Conservation (phyloP, 2,797 vertebrate species). For the Muraenolepis orangiensis region DNA sequence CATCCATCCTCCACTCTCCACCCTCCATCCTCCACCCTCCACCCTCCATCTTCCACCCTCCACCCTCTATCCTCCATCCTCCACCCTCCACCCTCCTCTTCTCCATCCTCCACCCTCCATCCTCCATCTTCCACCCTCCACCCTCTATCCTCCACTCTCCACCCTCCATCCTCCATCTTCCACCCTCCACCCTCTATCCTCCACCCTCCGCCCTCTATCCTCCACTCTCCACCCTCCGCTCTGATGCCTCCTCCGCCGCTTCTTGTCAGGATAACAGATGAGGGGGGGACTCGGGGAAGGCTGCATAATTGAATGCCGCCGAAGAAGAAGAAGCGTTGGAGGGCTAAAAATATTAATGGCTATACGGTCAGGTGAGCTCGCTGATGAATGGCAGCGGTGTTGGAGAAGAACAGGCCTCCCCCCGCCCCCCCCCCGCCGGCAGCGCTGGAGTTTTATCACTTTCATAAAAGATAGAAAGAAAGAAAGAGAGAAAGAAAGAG, state of each 20-base stretch:
- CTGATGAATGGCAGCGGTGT: constrained; percentile 68
- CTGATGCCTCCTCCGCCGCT: constrained; percentile 25
- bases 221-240: neutral
- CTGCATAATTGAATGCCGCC: constrained; percentile 70
- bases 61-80: no score
- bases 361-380: constrained; percentile 66
- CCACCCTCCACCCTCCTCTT: no score
- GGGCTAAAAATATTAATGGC: constrained; percentile 71
- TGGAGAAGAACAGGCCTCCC: no score
- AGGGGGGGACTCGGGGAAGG: constrained; percentile 35
- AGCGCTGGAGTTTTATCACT: constrained; percentile 68
- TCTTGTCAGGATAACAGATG: constrained; percentile 51
- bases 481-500: neutral
- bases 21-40: no score
- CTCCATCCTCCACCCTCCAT: no score
- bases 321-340: constrained; percentile 47
- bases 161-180: constrained; percentile 19
- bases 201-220: no score
- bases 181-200: neutral
- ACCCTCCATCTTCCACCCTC: no score
- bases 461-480: constrained; percentile 58
- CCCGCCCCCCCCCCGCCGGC: no score
- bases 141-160: no score
- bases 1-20: no score
- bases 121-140: neutral